Conservation (phyloP, 2,797 vertebrate species). For the Rhynchonycteris naso region DNA sequence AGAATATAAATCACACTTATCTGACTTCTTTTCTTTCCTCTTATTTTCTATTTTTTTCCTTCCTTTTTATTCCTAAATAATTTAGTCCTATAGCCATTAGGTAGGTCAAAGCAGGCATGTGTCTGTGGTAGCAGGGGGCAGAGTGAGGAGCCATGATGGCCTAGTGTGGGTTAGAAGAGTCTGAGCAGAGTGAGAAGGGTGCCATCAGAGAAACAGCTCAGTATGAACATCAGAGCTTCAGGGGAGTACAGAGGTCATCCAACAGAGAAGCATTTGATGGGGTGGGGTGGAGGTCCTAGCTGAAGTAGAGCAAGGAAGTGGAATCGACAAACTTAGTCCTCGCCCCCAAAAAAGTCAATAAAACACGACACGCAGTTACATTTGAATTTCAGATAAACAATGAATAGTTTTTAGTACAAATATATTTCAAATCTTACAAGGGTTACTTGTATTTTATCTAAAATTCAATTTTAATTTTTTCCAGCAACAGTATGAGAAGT, state of each 20-base stretch:
- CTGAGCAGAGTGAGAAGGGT: neutral
- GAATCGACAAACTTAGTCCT: neutral
- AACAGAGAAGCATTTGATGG: neutral
- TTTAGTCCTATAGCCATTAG: neutral
- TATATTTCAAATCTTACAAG: neutral
- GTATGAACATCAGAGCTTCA: too few species aligned
- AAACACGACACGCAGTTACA: neutral
- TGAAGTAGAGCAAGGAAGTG: neutral
- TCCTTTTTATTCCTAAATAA: neutral
- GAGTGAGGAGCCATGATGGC: rapidly evolving
- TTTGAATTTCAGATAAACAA: neutral
- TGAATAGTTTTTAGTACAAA: neutral
- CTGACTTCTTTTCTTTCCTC: neutral
- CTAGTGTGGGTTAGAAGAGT: too few species aligned
- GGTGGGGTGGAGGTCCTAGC: neutral
- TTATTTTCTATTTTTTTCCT: neutral
- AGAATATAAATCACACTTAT: neutral
- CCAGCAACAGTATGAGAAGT: neutral
- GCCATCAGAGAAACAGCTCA: too few species aligned
- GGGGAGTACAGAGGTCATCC: neutral
- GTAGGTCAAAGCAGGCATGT: neutral
- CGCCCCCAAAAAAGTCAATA: neutral
- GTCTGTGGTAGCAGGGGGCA: neutral
- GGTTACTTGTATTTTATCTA: neutral
- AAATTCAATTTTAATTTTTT: neutral